phyloP scores from a whole-genome alignment of 2,797 vertebrate genomes.

The Acrossocheilus wenchowensis region DNA sequence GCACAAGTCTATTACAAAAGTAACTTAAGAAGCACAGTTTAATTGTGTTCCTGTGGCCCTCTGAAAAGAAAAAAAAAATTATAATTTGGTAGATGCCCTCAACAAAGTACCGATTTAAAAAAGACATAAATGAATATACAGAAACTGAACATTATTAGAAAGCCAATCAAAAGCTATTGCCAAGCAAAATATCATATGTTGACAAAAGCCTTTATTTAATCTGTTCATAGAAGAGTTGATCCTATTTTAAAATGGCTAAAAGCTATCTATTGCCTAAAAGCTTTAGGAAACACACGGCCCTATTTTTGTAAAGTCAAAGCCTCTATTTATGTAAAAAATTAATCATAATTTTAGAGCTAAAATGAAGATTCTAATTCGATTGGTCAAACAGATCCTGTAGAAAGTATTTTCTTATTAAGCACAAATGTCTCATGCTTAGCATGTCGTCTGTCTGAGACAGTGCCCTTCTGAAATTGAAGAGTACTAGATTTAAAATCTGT shows the following conservation, averaged over 20 bases:
- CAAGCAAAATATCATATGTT: slow-evolving; percentile 41
- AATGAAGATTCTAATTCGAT: slow-evolving; percentile 39
- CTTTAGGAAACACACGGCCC: slow-evolving; percentile 45
- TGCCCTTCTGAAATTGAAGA: slow-evolving; percentile 65
- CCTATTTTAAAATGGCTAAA: slow-evolving; percentile 34
- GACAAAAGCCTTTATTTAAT: slow-evolving; percentile 53
- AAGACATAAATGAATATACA: slow-evolving; percentile 51
- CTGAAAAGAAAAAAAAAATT: slow-evolving; percentile 63
- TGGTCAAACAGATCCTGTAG: slow-evolving; percentile 24
- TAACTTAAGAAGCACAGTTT: slow-evolving; percentile 66
- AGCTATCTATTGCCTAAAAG: slow-evolving; percentile 40
- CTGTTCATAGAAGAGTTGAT: slow-evolving; percentile 41
- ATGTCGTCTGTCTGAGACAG: slow-evolving; percentile 72
- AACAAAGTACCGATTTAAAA: slow-evolving; percentile 54
- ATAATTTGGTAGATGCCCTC: slow-evolving; percentile 19
- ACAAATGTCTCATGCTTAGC: slow-evolving; percentile 67
- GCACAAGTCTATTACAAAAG: slow-evolving; percentile 74
- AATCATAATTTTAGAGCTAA: slow-evolving; percentile 45
- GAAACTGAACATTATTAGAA: slow-evolving; percentile 25
- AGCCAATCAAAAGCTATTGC: slow-evolving; percentile 39
- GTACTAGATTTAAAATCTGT: slow-evolving; percentile 63
- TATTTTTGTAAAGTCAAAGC: slow-evolving; percentile 61
- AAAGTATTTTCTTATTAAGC: slow-evolving; percentile 54
- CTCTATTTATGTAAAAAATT: slow-evolving; percentile 59
- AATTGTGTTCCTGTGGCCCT: slow-evolving; percentile 56